phyloP scores from a whole-genome alignment of 2,888 invertebrate species.

The Andrena trimmerana region DNA sequence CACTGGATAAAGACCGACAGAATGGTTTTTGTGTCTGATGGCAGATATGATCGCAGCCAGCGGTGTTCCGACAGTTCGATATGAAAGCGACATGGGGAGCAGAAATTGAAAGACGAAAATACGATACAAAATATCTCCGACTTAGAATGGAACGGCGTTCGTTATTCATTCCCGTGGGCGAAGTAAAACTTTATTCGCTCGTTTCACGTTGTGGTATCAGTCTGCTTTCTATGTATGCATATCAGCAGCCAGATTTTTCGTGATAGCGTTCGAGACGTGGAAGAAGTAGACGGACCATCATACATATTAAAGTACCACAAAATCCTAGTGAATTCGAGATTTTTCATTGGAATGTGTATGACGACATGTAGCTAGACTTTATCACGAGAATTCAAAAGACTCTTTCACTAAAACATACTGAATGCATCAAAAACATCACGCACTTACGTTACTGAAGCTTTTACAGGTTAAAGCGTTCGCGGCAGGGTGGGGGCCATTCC shows the following conservation, averaged over 20 bases:
- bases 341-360: too few species aligned
- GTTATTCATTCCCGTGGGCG: constrained; percentile 3
- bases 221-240: neutral
- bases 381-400: too few species aligned
- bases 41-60: constrained; percentile 15
- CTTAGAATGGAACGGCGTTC: constrained; percentile 5
- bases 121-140: constrained; percentile 34
- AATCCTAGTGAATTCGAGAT: neutral
- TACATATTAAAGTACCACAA: neutral
- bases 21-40: constrained; percentile 56
- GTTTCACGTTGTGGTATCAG: neutral
- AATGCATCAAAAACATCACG: too few species aligned
- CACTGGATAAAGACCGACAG: constrained; percentile 68
- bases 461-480: neutral
- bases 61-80: constrained; percentile 6
- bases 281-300: constrained; percentile 1
- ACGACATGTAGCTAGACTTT: too few species aligned
- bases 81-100: neutral
- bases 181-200: constrained; percentile 30
- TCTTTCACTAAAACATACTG: too few species aligned
- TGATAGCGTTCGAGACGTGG: neutral
- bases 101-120: constrained; percentile 51
- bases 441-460: too few species aligned
- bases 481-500: neutral
- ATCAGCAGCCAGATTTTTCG: neutral